These are phyloP conservation scores for Schizothorax lantsangensis DNA, from an alignment of 2,797 vertebrate species.

Conservation along the genomic window DNA sequence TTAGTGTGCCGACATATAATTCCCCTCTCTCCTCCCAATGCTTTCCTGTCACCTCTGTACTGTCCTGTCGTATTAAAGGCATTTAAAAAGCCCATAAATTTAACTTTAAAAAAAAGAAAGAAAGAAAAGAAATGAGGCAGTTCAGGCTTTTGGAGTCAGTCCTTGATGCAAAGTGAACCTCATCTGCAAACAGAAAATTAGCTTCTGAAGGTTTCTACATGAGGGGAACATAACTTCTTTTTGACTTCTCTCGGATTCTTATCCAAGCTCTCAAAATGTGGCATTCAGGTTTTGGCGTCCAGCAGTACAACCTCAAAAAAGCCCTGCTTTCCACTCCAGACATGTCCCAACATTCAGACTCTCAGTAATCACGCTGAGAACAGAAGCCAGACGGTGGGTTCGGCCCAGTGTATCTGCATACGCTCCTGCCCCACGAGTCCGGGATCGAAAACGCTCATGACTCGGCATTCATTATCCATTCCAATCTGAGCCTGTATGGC, in stretches of 20 bases:
- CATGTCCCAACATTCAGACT: constrained; percentile 70
- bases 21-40: not conserved
- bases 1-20: not conserved
- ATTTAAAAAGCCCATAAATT: not conserved
- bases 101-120: not conserved
- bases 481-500: constrained; percentile 22
- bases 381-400: constrained; percentile 53
- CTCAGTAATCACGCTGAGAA: constrained; percentile 65
- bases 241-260: constrained; percentile 63
- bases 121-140: not conserved
- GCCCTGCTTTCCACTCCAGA: constrained; percentile 63
- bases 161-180: constrained; percentile 63
- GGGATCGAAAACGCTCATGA: constrained; percentile 29
- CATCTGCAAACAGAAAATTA: constrained; percentile 71
- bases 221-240: constrained; percentile 60
- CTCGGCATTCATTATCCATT: constrained; percentile 45
- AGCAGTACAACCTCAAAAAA: constrained; percentile 61
- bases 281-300: constrained; percentile 57
- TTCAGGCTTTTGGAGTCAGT: constrained; percentile 63
- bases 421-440: constrained; percentile 19
- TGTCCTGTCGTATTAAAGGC: not conserved
- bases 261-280: constrained; percentile 61
- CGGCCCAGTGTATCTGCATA: constrained; percentile 61
- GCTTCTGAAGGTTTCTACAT: constrained; percentile 69
- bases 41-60: not conserved